A percentile compares a stretch with the other conserved stretches of the same genome.
Evolutionary conservation across 2,797 vertebrate genomes (phyloP).

Genomic region (Pipistrellus nathusii): DNA sequence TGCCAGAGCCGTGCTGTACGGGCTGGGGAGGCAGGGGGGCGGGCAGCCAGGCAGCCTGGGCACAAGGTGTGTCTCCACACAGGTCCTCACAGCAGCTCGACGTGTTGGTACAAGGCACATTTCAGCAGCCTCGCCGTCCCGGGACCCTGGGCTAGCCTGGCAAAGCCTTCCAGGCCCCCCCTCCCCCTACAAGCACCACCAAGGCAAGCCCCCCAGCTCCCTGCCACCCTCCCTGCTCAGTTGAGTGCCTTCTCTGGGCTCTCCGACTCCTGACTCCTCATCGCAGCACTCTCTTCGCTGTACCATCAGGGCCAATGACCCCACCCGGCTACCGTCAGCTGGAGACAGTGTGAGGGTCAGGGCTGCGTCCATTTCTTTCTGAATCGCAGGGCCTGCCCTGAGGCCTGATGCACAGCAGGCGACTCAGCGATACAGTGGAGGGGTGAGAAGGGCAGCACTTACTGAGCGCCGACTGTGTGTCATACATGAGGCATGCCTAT

Average conservation of each 20-base stretch:
- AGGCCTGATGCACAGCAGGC: neutral
- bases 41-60: neutral
- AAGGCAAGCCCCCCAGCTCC: neutral
- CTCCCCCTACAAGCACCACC: accelerated
- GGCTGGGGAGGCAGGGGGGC: too few relatives aligned
- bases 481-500: neutral
- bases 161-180: neutral
- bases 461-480: neutral
- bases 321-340: neutral
- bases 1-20: neutral
- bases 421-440: neutral
- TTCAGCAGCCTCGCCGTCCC: neutral
- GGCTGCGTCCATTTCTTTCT: neutral
- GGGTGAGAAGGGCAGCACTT: neutral
- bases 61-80: neutral
- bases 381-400: neutral
- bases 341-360: too few relatives aligned
- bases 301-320: neutral
- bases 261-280: neutral
- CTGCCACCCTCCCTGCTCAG: neutral
- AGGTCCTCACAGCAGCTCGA: neutral
- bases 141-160: neutral
- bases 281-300: neutral
- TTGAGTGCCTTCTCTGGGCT: neutral
- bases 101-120: neutral